Evolutionary conservation across 2,888 invertebrate species (phyloP), one percentile per base, ranked within the genome.

Genomic region (Teleiodes luculella): DNA sequence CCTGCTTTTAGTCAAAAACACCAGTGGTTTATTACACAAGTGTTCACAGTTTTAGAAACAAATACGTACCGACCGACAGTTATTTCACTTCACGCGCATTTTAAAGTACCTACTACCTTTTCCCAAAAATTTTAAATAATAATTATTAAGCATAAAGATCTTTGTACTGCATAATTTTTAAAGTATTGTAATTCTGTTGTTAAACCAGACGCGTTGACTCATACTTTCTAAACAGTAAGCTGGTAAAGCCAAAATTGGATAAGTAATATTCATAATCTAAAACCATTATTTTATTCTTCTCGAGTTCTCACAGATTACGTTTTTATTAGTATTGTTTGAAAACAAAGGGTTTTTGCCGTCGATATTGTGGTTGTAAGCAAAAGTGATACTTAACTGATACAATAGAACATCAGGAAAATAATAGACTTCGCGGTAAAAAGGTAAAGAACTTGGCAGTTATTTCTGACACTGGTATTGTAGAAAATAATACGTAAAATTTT

Each of bases 211-310:
- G 8, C 4, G 24, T 13, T 43, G 41, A 43, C 11, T 46, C 46
- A 46, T 46, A 16, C 11, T 30, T 5, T 30, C 31, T 13, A 46
- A 46, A 31, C 31, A 18, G 31, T 36, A 36, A 33, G 30, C 11
- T 39, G 37, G 1, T 39, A n/a, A 36, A 54, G 45, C 13, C 16
- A 18, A 54, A 46, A 54, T 41, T 46, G 36, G 54, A 54, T 54
- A 54, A 49, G 24, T 24, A 24, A 24, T 24, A 24, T 24, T 24
- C 24, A 24, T 10, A 46, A 45, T 48, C 14, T 51, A 55, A 55
- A 57, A 48, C 57, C 47, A 50, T 55, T 60, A 54, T n/a, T 55
- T 58, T 35, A 55, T 55, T 50, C 54, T 52, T 56, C 33, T 16
- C 33, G 53, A 58, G 54, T 52, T 57, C 33, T 51, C 16, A 41